Evolutionary conservation across 1,140 invertebrate species (phyloP), one percentile per base, ranked within the genome.

Genomic region (Nomia melanderi): DNA sequence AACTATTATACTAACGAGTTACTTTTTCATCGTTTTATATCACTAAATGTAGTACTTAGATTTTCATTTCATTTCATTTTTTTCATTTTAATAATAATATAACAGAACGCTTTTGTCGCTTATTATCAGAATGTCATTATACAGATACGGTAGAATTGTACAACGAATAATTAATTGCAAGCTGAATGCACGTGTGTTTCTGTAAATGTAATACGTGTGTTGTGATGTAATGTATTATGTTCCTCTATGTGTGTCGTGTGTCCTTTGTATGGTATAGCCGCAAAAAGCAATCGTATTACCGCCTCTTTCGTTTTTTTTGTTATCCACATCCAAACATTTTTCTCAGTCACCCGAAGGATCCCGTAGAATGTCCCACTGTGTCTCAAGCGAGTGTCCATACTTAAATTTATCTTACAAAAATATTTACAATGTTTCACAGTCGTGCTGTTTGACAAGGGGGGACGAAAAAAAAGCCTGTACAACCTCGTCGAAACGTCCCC

Each of bases 391-490:
- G 62, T 72, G 50, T 82, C 29, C 39, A 56, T 76, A 84, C 69
- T 85, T 85, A 85, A 82, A 77, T 73, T 82, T 85, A 86, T 86
- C 76, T 85, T 86, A 86, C 84, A 86, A 86, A 86, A 86, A 80
- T 86, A 86, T 86, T 70, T 86, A 86, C 83, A 85, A n/a, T 50
- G 69, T 79, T 67, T 80, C 78, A 84, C 64, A 78, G 63, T 27
- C 67, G 29, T 25, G 20, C 29, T 3, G 20, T 23, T 27, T 25
- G 20, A 25, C 25, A 17, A 60, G 69, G 54, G 29, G 59, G 73
- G 79, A 77, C 71, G 60, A n/a, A 69, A 76, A n/a, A n/a, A 64
- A 5, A 44, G 41, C 41, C 83, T 86, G 80, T 86, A 85, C 83
- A 85, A 6, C n/a, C 3, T 60, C 20, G 29, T 60, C 47, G 20